These are phyloP conservation scores for Drosophila subpulchrella DNA, from an alignment of 1,140 invertebrate species.

Conservation along the genomic window DNA sequence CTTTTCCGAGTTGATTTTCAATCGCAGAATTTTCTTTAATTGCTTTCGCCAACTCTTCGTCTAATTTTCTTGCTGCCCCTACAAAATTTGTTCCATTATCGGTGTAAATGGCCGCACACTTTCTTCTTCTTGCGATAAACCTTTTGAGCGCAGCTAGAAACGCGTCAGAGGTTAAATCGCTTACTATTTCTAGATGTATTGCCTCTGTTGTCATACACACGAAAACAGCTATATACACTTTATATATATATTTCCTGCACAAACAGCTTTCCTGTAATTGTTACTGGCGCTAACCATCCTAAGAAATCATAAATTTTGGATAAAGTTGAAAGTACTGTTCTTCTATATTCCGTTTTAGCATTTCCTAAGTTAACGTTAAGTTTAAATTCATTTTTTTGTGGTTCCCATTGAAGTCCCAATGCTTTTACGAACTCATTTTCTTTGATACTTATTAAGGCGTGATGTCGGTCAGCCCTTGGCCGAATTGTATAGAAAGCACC, in stretches of 20 bases:
- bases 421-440: no score
- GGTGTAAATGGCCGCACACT: neutral
- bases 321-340: no score
- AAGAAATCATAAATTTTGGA: no score
- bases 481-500: no score
- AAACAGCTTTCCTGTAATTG: neutral
- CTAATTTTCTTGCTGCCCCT: neutral
- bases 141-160: neutral
- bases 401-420: no score
- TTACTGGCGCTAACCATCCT: neutral
- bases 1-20: neutral
- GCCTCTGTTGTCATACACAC: no score
- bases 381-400: neutral
- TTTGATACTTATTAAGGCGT: no score
- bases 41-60: neutral
- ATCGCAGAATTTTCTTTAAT: slow-evolving; percentile 2
- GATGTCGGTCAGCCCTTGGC: no score
- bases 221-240: no score
- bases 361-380: slow-evolving; percentile 1
- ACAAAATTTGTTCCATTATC: slow-evolving; percentile 9
- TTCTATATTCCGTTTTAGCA: no score
- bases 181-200: no score
- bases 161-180: neutral
- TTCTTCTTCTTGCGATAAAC: slow-evolving; percentile 1
- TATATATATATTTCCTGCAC: no score